Base-by-base conservation (phyloP, 2,888 invertebrate genomes). In the Auanema freiburgensis region DNA sequence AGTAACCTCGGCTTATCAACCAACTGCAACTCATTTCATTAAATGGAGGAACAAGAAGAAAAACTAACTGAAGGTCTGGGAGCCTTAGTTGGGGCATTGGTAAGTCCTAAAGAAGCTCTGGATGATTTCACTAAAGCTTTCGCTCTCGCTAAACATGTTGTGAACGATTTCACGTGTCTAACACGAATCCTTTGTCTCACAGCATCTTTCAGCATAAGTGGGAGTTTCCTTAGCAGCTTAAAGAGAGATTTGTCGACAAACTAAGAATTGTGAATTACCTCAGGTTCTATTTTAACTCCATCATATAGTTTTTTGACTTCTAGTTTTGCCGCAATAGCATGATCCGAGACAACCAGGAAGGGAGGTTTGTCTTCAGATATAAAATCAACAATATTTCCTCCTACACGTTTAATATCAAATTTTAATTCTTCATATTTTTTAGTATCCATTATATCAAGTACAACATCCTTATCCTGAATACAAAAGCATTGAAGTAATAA, bases 361-460 rank as follows among this genome's bases (percentile, higher is more conserved):
- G 62, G 62, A 14, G 24, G 50, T 11, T 49, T 14, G 12, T 41
- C 50, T 40, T 62, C 62, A 23, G 42, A n/a, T 16, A 57, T 41
- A 24, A 57, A 63, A n/a, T 63, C 58, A 11, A 52, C 63, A 14
- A 58, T 52, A 33, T 51, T 53, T 4, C 63, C 63, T 11, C 46
- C 63, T 23, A 51, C 12, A 8, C 23, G 41, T 14, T 25, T 16
- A 46, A 63, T 63, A 11, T 52, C 44, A 6, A 42, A 24, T 5
- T 41, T 24, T 23, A 63, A 16, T n/a, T 41, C 10, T 16, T 50
- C 21, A 6, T 52, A 11, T 25, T 53, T 51, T 40, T 57, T 63
- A 11, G 4, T n/a, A 24, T 63, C 53, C 57, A 53, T 54, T 8
- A 63, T 57, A 18, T 63, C 63, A 14, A 63, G 53, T 4, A 63